phyloP scores from a whole-genome alignment of 1,140 invertebrate species.

The Zeugodacus cucurbitae region DNA sequence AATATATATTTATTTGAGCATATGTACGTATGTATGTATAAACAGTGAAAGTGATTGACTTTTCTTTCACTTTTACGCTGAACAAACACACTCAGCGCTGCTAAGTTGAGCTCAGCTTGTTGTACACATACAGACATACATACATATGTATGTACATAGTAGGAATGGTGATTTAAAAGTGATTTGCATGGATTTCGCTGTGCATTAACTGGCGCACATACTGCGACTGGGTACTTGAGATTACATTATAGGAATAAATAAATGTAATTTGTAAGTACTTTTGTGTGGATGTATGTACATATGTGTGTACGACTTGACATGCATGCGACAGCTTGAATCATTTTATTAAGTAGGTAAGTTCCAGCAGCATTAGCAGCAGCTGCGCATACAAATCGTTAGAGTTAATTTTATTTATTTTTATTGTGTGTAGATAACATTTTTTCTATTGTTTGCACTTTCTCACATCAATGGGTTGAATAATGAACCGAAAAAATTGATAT shows the following conservation, averaged over 20 bases:
- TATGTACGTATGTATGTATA: not conserved
- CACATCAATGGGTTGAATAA: not conserved
- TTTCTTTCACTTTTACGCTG: slow-evolving; percentile 29
- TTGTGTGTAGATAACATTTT: not conserved
- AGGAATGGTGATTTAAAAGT: not conserved
- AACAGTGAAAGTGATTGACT: slow-evolving; percentile 35
- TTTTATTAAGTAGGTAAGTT: not conserved
- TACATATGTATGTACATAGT: not conserved
- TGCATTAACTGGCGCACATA: not conserved
- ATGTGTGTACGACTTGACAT: not conserved
- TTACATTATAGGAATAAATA: not conserved
- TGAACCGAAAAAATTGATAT: not conserved
- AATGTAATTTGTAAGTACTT: not conserved
- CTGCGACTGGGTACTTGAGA: not conserved
- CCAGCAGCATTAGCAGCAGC: not conserved
- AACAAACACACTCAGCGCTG: not conserved
- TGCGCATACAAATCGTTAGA: not conserved
- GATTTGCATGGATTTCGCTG: slow-evolving; percentile 18
- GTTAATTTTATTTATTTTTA: not conserved
- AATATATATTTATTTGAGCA: not conserved
- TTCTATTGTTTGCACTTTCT: not conserved
- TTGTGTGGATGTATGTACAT: not conserved
- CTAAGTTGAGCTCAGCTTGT: not conserved
- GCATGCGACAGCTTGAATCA: not conserved
- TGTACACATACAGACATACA: not conserved